Conservation (phyloP, 2,113 vertebrate genomes). For the Pseudorasbora parva region DNA sequence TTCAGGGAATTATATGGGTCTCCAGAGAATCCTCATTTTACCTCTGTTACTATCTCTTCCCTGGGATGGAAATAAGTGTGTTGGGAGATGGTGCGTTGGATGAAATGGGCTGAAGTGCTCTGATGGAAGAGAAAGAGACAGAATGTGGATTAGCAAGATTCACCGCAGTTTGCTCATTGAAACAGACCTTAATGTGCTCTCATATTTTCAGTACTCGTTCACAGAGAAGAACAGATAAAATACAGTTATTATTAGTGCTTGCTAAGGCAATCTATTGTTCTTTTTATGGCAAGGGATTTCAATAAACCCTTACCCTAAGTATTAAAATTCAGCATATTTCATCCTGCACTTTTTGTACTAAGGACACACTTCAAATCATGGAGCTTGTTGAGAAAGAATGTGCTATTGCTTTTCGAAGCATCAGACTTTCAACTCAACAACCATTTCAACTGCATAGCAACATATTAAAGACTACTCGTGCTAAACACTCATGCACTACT, state of each 20-base stretch:
- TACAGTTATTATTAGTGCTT: not conserved
- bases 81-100: constrained; percentile 33
- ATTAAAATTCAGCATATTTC: not conserved
- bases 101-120: constrained; percentile 3
- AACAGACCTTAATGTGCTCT: constrained; percentile 11
- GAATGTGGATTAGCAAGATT: not conserved
- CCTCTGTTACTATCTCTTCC: constrained; percentile 46
- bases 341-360: not conserved
- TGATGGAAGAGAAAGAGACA: constrained; percentile 24
- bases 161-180: not conserved
- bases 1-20: constrained; percentile 29
- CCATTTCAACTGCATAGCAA: too few species aligned
- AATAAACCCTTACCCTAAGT: constrained; percentile 1
- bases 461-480: too few species aligned
- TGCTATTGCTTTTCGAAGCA: not conserved
- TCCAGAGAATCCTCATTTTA: constrained; percentile 36
- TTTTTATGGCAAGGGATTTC: not conserved
- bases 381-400: not conserved
- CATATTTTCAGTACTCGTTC: not conserved
- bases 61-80: constrained; percentile 42
- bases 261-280: not conserved
- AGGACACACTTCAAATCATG: not conserved
- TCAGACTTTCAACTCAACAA: not conserved
- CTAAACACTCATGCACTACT: too few species aligned
- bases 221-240: constrained; percentile 1